Percentiles rank a stretch among this genome's conserved stretches.
Evolutionary conservation across 2,113 vertebrate genomes (phyloP).

Genomic region (Galeopterus variegatus): DNA sequence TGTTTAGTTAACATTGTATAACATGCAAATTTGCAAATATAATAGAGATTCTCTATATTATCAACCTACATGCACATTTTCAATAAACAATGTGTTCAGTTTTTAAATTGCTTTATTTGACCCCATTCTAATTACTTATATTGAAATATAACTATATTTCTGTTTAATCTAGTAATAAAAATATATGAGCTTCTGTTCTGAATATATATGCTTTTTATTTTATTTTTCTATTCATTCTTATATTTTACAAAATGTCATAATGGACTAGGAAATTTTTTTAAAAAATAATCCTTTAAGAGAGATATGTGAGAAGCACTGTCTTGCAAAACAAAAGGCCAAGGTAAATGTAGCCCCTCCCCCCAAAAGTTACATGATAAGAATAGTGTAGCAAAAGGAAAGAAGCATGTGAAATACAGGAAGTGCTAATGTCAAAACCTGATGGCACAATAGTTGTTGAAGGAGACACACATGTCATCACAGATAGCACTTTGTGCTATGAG

Average conservation of each 20-base stretch:
- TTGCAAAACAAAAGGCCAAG: background rate
- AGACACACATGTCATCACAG: background rate
- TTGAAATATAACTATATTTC: background rate
- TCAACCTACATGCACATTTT: background rate
- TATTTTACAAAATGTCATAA: conserved; percentile 21
- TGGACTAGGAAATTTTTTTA: background rate
- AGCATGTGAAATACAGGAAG: background rate
- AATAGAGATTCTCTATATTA: background rate
- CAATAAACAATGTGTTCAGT: background rate
- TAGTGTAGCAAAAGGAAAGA: background rate
- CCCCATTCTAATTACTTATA: background rate
- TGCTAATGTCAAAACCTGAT: background rate
- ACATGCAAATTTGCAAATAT: background rate
- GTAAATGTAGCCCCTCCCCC: background rate
- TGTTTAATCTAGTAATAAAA: background rate
- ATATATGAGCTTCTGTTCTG: background rate
- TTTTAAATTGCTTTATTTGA: conserved; percentile 15
- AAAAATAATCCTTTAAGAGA: background rate
- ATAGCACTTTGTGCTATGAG: background rate
- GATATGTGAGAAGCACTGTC: conserved; percentile 19
- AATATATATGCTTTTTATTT: background rate
- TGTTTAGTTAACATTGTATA: background rate
- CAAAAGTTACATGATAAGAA: background rate
- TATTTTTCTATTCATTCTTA: conserved; percentile 5
- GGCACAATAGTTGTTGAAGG: background rate